Base-by-base conservation (phyloP, 1,140 invertebrate genomes). In the Eurytemora carolleeae region DNA sequence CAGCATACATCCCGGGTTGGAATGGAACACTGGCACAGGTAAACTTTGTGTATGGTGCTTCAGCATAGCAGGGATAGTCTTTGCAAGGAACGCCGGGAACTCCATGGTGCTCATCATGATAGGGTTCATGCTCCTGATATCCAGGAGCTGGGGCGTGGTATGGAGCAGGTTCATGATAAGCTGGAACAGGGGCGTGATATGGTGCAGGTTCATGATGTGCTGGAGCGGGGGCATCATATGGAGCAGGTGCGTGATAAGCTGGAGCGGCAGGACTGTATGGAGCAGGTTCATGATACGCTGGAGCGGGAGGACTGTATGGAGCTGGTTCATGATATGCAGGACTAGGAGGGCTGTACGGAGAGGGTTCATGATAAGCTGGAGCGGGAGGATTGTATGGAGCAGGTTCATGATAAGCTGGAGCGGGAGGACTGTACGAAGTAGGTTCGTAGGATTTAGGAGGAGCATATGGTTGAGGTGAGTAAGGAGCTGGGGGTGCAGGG, bases 1-100 rank as follows among this genome's bases (percentile, higher is more conserved):
- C 71, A 2, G 69, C 69, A 57, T 70, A 72, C 55, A 71, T 71
- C 3, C 71, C 71, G 22, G 70, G 69, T 58, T 67, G 68, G 55
- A 61, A 66, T 24, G 66, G 61, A 44, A 68, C 68, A 21, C 65
- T 59, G 1, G 57, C 59, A 53, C 71, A 73, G 21, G 61, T 64
- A 64, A 73, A 73, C 3, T 64, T 63, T 0, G 71, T 72, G n/a
- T 65, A 55, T 0, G 71, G 71, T n/a, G 70, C 63, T 57, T 66
- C 31, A 44, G 31, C 31, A 44, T 44, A 44, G 31, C 31, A 44
- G 31, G 19, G 31, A 44, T 44, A 44, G n/a, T 44, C 31, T n/a
- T 44, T 44, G 31, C 31, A 44, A n/a, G 31, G 7, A n/a, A 44
- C n/a, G 31, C 31, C 31, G n/a, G 31, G 31, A 44, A 44, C 31